phyloP scores from a whole-genome alignment of 1,140 invertebrate species.

The Sitophilus oryzae region DNA sequence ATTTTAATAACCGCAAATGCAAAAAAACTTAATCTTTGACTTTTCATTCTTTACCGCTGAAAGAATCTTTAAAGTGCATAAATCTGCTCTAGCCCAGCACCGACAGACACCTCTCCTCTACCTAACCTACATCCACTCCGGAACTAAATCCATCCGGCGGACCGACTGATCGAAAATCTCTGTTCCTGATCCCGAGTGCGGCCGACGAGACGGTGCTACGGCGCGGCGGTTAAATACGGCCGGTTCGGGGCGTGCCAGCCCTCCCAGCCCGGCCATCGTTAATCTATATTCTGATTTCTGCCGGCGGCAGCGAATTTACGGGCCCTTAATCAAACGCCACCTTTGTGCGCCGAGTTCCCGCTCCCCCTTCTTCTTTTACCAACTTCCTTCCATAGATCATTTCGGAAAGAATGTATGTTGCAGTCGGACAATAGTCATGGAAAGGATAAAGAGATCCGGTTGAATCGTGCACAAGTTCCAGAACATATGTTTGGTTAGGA shows the following conservation, averaged over 20 bases:
- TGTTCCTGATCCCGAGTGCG: conserved; percentile 13
- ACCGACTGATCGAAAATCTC: conserved; percentile 15
- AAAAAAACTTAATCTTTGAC: too few relatives aligned
- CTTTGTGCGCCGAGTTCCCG: conserved; percentile 20
- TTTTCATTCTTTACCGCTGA: too few relatives aligned
- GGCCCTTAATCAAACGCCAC: conserved; percentile 24
- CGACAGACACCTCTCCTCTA: too few relatives aligned
- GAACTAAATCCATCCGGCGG: not conserved
- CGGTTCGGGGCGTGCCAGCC: conserved; percentile 16
- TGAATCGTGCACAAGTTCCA: not conserved
- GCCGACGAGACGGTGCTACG: conserved; percentile 7
- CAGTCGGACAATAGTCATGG: conserved; percentile 17
- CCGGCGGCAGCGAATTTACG: conserved; percentile 23
- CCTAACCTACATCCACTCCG: too few relatives aligned
- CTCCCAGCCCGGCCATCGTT: conserved; percentile 13
- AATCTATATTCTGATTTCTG: conserved; percentile 28
- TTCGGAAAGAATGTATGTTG: conserved; percentile 12
- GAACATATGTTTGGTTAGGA: not conserved
- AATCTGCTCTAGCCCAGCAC: too few relatives aligned
- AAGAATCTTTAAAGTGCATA: too few relatives aligned
- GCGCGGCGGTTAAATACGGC: conserved; percentile 18
- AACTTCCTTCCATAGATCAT: conserved; percentile 21
- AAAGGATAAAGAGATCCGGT: not conserved
- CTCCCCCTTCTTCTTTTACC: conserved; percentile 19
- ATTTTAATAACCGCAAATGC: too few relatives aligned